phyloP scores from a whole-genome alignment of 2,113 vertebrate species.

The Urocitellus parryii region DNA sequence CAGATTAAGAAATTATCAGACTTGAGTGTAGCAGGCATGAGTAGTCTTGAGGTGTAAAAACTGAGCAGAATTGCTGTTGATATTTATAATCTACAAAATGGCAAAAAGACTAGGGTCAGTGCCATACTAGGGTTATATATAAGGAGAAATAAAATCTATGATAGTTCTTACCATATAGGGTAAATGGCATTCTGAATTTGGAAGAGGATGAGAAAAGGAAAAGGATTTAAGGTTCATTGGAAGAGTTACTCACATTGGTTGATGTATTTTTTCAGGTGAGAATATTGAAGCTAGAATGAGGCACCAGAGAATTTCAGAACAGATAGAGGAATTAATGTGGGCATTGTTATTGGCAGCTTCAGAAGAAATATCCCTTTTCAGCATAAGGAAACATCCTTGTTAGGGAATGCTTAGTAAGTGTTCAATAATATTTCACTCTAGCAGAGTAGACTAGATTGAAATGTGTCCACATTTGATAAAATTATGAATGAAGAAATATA shows the following conservation, averaged over 20 bases:
- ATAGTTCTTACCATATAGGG: neutral
- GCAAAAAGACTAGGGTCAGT: neutral
- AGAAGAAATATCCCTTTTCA: neutral
- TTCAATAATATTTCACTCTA: neutral
- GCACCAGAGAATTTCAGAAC: conserved; percentile 51
- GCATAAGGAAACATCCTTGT: neutral
- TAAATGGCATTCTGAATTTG: conserved; percentile 47
- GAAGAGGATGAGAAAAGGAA: conserved; percentile 62
- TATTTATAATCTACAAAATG: conserved; percentile 2
- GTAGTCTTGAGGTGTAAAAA: conserved; percentile 39
- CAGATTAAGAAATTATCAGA: conserved; percentile 38
- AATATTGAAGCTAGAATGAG: conserved; percentile 60
- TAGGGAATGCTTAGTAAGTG: neutral
- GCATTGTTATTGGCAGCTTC: neutral
- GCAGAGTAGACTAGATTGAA: neutral
- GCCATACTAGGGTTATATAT: neutral
- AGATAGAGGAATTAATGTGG: conserved; percentile 8
- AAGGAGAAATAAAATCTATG: conserved; percentile 5
- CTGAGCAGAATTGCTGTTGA: conserved; percentile 35
- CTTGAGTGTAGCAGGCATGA: neutral
- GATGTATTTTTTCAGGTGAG: conserved; percentile 80
- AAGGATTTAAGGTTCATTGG: conserved; percentile 76
- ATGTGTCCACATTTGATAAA: conserved; percentile 35
- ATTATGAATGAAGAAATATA: neutral
- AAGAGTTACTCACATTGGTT: conserved; percentile 53